Conservation (phyloP, 2,113 vertebrate genomes). For the Gymnorhina tibicen region DNA sequence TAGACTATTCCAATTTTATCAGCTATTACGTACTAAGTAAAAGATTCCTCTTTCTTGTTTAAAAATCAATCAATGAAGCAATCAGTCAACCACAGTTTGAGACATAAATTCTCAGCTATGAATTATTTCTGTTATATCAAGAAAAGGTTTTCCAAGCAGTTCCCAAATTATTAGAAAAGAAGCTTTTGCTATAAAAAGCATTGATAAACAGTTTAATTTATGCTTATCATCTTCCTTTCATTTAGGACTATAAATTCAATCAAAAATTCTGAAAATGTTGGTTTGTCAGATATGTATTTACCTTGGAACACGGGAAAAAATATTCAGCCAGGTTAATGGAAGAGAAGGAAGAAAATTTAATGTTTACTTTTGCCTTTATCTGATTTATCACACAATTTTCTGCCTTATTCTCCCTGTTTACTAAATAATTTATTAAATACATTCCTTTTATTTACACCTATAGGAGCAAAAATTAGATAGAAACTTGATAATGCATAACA, state of each 20-base stretch:
- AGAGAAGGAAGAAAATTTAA: neutral
- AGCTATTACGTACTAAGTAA: neutral
- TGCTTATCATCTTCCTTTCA: neutral
- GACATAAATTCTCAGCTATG: neutral
- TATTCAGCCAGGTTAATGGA: neutral
- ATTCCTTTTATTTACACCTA: neutral
- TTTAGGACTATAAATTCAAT: neutral
- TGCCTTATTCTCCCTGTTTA: neutral
- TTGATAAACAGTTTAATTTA: neutral
- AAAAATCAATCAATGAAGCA: neutral
- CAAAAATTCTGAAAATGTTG: neutral
- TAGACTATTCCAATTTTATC: neutral
- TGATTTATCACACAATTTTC: neutral
- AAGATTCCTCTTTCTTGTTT: neutral
- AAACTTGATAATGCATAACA: neutral
- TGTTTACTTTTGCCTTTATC: neutral
- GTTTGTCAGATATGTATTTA: neutral
- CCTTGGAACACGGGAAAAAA: neutral
- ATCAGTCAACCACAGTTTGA: neutral
- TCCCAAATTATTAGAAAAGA: neutral
- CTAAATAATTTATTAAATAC: neutral
- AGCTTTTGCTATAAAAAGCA: neutral
- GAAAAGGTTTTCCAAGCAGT: neutral
- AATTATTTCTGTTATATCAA: neutral
- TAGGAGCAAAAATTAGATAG: neutral